phyloP scores from a whole-genome alignment of 2,797 vertebrate species.

The Pagetopsis macropterus region DNA sequence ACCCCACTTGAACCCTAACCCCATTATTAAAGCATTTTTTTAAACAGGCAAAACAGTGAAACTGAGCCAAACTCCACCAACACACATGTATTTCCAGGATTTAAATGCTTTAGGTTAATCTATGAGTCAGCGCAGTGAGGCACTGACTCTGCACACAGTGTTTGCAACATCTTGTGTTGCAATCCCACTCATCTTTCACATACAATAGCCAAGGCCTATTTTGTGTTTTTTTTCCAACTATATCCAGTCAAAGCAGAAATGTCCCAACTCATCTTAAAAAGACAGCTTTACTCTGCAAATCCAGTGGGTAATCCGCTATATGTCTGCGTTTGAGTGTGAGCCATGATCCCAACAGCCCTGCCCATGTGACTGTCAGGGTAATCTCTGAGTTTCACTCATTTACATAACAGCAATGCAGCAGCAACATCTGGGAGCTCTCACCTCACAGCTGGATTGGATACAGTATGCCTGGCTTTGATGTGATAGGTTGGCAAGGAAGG shows the following conservation, averaged over 20 bases:
- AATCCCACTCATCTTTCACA: slow-evolving; percentile 27
- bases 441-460: slow-evolving; percentile 50
- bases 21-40: slow-evolving; percentile 2
- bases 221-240: slow-evolving; percentile 1
- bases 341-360: slow-evolving; percentile 24
- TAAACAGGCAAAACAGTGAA: not conserved
- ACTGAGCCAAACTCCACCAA: slow-evolving; percentile 38
- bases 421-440: slow-evolving; percentile 67
- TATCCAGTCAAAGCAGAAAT: slow-evolving; percentile 46
- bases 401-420: slow-evolving; percentile 61
- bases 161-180: slow-evolving; percentile 38
- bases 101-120: slow-evolving; percentile 42
- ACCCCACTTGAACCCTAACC: not conserved
- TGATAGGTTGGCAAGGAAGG: slow-evolving; percentile 13
- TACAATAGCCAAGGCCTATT: slow-evolving; percentile 18
- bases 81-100: slow-evolving; percentile 48
- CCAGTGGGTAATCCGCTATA: slow-evolving; percentile 65
- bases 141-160: slow-evolving; percentile 14
- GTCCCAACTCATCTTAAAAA: slow-evolving; percentile 50
- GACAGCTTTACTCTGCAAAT: slow-evolving; percentile 59
- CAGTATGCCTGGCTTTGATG: slow-evolving; percentile 22
- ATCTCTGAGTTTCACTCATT: slow-evolving; percentile 65
- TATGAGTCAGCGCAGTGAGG: slow-evolving; percentile 45
- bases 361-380: slow-evolving; percentile 65
- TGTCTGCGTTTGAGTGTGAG: slow-evolving; percentile 54